phyloP scores from a whole-genome alignment of 92 coral and sea anemone genomes.

The Epizoanthus scotinus region DNA sequence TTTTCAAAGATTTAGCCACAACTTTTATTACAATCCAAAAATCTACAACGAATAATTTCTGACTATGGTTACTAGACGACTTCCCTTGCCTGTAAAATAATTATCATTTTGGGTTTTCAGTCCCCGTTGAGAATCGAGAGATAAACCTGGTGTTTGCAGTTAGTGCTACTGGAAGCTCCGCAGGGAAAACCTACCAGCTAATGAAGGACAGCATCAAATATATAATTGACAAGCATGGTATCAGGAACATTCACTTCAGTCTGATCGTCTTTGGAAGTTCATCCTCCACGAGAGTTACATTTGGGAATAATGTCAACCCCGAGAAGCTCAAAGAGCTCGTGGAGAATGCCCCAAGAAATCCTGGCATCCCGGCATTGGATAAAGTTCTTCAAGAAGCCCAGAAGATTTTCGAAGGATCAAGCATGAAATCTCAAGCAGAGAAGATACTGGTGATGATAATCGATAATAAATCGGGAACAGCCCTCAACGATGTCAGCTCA shows the following conservation, averaged over 20 bases:
- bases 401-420: constrained; percentile 53
- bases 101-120: constrained; percentile 38
- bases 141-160: constrained; percentile 80
- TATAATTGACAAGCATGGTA: constrained; percentile 73
- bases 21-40: no score
- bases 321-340: constrained; percentile 62
- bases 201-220: constrained; percentile 77
- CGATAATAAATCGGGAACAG: constrained; percentile 75
- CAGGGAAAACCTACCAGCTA: constrained; percentile 52
- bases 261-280: constrained; percentile 79
- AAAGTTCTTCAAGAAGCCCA: constrained; percentile 71
- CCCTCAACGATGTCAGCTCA: constrained; percentile 54
- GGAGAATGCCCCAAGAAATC: constrained; percentile 42
- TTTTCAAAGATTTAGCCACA: no score
- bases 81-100: not conserved
- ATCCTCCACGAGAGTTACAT: constrained; percentile 60
- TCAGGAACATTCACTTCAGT: constrained; percentile 69
- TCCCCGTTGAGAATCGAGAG: constrained; percentile 53
- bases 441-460: constrained; percentile 80
- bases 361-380: constrained; percentile 63
- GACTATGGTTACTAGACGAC: not conserved
- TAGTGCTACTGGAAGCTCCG: constrained; percentile 70
- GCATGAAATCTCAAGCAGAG: constrained; percentile 69
- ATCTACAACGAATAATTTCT: no score
- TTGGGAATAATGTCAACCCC: constrained; percentile 47